A percentile compares a stretch with the other conserved stretches of the same genome.
phyloP scores from a whole-genome alignment of 2,888 invertebrate species.

The Eupithecia tripunctaria region DNA sequence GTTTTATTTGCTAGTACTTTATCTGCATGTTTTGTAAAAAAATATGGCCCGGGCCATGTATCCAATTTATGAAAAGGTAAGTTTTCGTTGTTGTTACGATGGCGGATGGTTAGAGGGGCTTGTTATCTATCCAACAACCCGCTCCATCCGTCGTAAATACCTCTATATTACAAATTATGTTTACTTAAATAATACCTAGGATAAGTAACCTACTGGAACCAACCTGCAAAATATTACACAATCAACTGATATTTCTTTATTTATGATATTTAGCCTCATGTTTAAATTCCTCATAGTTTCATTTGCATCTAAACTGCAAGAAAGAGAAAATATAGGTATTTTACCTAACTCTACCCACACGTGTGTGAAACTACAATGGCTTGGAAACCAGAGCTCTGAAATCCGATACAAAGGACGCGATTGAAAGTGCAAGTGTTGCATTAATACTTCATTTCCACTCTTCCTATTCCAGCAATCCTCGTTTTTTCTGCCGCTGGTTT shows the following conservation, averaged over 20 bases:
- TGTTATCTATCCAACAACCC: not conserved
- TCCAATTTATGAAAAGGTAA: not conserved
- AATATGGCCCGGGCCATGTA: not conserved
- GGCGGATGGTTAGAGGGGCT: not conserved
- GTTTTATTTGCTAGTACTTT: slow-evolving; percentile 19
- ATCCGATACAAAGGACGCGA: slow-evolving; percentile 65
- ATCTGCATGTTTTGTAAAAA: not conserved
- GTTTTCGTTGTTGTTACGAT: not conserved
- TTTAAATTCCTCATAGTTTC: not conserved
- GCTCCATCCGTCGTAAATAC: not conserved
- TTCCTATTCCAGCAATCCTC: slow-evolving; percentile 69
- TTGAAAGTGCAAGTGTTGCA: slow-evolving; percentile 84
- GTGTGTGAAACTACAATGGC: slow-evolving; percentile 52
- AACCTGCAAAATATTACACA: not conserved
- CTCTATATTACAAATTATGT: not conserved
- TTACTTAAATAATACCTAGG: not conserved
- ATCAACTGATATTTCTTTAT: not conserved
- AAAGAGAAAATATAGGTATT: not conserved
- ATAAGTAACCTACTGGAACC: not conserved
- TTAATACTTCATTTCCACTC: slow-evolving; percentile 80
- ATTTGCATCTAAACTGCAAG: not conserved
- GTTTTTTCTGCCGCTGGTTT: slow-evolving; percentile 69
- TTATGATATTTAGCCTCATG: not conserved
- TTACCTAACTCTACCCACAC: slow-evolving; percentile 42
- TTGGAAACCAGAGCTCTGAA: slow-evolving; percentile 62